Conservation (phyloP, 92 coral and sea anemone genomes). For the Palythoa heliodiscus region DNA sequence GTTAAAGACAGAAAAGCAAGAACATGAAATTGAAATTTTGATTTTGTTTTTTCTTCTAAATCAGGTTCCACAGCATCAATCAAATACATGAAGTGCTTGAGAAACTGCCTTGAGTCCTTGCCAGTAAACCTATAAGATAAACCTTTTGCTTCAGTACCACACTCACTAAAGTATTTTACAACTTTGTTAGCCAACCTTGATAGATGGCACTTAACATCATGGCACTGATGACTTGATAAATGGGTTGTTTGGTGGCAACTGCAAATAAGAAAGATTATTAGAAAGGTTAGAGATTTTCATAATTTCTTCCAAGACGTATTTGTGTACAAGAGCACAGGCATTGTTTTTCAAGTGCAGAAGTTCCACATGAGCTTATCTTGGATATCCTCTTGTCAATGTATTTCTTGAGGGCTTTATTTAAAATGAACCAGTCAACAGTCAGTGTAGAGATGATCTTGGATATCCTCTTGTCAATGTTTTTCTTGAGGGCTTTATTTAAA, state of each 20-base stretch:
- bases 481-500: no score
- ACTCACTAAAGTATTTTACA: neutral
- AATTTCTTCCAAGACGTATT: constrained; percentile 26
- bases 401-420: no score
- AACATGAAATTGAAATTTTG: constrained; percentile 35
- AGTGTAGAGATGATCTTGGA: no score
- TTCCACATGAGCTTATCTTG: constrained; percentile 43
- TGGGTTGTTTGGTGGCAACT: constrained; percentile 21
- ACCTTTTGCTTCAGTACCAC: neutral
- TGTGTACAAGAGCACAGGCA: constrained; percentile 41
- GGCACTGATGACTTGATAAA: neutral
- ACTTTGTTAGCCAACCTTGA: constrained; percentile 8
- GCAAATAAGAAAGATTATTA: constrained; percentile 38
- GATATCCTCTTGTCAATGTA: no score
- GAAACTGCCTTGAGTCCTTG: neutral
- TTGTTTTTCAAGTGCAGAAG: constrained; percentile 53
- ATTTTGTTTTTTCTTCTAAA: neutral
- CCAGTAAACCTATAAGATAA: neutral
- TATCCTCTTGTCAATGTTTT: no score
- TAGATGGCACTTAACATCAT: neutral
- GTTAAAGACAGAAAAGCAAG: constrained; percentile 32
- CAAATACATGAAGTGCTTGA: neutral
- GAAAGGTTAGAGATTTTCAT: constrained; percentile 35
- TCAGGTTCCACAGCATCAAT: neutral
- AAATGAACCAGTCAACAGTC: no score